A percentile compares a stretch with the other conserved stretches of the same genome.
Evolutionary conservation across 1,140 invertebrate species (phyloP).

Genomic region (Telenomus remus): DNA sequence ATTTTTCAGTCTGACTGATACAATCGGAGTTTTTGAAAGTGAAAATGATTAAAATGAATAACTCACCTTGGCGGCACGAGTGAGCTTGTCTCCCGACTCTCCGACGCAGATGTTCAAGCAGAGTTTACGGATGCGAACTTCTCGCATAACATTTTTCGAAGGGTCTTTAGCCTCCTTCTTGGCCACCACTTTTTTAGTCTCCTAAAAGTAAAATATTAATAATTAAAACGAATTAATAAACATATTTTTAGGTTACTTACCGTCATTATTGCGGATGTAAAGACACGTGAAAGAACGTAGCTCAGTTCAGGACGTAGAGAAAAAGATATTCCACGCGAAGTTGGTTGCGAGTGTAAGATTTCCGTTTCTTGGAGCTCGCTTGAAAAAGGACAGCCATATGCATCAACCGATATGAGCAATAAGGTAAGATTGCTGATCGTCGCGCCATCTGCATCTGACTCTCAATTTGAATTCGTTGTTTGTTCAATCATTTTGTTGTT

Average conservation of each 20-base stretch:
- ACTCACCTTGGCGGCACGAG: slow-evolving; percentile 95
- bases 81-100: slow-evolving; percentile 98
- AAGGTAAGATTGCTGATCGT: too few relatives aligned
- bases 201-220: slow-evolving; percentile 51
- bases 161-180: slow-evolving; percentile 87
- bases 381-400: too few relatives aligned
- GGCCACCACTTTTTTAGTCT: slow-evolving; percentile 60
- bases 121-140: slow-evolving; percentile 97
- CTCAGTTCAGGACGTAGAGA: too few relatives aligned
- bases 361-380: too few relatives aligned
- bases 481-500: too few relatives aligned
- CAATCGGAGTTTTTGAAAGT: too few relatives aligned
- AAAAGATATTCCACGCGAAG: too few relatives aligned
- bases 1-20: too few relatives aligned
- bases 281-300: slow-evolving; percentile 7
- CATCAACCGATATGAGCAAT: too few relatives aligned
- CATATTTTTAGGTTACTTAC: slow-evolving; percentile 22
- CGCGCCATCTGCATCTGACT: too few relatives aligned
- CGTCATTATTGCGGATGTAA: slow-evolving; percentile 8
- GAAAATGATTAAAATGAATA: not conserved
- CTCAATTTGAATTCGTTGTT: too few relatives aligned
- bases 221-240: not conserved
- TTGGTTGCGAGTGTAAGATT: too few relatives aligned
- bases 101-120: slow-evolving; percentile 99
- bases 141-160: slow-evolving; percentile 97